Percentiles rank a stretch among this genome's conserved stretches.
These are phyloP conservation scores for Iselma pallidipennis DNA, from an alignment of 2,888 invertebrate genomes.

Conservation along the genomic window DNA sequence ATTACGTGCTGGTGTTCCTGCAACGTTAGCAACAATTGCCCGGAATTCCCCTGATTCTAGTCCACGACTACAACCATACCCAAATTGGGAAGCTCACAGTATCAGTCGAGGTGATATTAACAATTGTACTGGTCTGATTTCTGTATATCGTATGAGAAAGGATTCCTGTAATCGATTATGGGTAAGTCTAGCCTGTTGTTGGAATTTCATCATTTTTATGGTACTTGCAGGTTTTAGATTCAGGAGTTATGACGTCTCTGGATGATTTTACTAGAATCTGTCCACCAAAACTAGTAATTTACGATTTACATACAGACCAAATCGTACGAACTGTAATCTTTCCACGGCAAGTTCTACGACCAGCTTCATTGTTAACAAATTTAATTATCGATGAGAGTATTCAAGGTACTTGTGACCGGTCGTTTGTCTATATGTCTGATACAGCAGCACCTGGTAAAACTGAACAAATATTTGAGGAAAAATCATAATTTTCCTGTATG, in stretches of 20 bases:
- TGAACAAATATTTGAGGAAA: conserved; percentile 10
- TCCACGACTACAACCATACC: conserved; percentile 57
- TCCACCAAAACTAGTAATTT: conserved; percentile 79
- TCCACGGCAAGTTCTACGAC: conserved; percentile 74
- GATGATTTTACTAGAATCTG: conserved; percentile 70
- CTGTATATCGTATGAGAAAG: conserved; percentile 75
- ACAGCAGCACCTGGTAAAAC: conserved; percentile 79
- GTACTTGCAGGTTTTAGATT: conserved; percentile 77
- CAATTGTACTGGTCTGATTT: conserved; percentile 77
- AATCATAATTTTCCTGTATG: background rate
- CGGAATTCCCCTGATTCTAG: conserved; percentile 68
- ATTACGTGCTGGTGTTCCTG: conserved; percentile 74
- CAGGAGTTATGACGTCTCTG: conserved; percentile 72
- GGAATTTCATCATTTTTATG: background rate
- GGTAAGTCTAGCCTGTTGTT: conserved; percentile 49
- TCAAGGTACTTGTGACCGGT: conserved; percentile 71
- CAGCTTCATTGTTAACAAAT: conserved; percentile 77
- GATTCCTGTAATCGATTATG: conserved; percentile 84
- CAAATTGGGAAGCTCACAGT: conserved; percentile 68
- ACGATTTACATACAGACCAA: conserved; percentile 74
- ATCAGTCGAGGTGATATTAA: conserved; percentile 71
- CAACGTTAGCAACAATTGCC: conserved; percentile 72
- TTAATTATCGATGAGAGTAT: conserved; percentile 75
- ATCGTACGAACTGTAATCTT: conserved; percentile 73
- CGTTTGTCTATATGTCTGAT: conserved; percentile 80